Evolutionary conservation across 2,113 vertebrate genomes (phyloP).

Genomic region (Accipiter virgatus): DNA sequence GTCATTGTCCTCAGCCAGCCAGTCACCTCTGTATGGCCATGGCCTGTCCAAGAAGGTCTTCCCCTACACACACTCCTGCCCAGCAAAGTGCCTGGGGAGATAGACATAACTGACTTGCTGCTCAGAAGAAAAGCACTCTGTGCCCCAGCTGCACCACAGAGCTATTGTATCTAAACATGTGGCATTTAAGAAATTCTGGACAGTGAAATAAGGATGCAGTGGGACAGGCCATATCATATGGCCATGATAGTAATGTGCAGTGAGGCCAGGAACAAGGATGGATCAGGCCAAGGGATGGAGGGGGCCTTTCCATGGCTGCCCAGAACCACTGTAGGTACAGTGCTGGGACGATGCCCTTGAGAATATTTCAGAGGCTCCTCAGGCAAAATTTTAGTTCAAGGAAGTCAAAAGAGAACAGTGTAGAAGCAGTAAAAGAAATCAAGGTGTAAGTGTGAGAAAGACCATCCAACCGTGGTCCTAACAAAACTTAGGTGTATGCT

Average conservation of each 20-base stretch:
- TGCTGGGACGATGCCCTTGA: rapidly evolving
- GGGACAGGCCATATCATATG: background rate
- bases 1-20: background rate
- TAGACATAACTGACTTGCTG: background rate
- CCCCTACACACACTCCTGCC: background rate
- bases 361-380: background rate
- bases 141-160: background rate
- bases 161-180: background rate
- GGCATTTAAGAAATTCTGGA: background rate
- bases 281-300: background rate
- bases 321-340: background rate
- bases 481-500: background rate
- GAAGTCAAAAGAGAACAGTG: background rate
- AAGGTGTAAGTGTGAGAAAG: background rate
- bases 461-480: background rate
- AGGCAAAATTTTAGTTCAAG: background rate
- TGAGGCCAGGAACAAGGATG: background rate
- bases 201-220: background rate
- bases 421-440: background rate
- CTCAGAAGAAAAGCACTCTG: background rate
- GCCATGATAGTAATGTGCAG: background rate
- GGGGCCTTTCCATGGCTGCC: background rate
- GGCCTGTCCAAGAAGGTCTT: background rate
- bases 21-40: background rate
- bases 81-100: background rate